phyloP scores from a whole-genome alignment of 2,888 invertebrate species.

The Bellardia bayeri region DNA sequence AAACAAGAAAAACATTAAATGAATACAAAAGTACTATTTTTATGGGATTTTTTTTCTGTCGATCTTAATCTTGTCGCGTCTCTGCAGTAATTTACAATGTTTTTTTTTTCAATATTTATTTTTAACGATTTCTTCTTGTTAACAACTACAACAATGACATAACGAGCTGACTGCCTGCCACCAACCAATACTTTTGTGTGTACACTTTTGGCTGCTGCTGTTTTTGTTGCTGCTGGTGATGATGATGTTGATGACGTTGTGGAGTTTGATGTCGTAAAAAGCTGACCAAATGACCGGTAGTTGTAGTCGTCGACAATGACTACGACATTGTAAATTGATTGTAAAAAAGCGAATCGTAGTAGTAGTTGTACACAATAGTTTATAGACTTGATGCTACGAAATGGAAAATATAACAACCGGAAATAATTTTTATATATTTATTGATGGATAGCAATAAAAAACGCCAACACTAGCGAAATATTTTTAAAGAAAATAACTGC shows the following conservation, averaged over 20 bases:
- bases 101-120: conserved; percentile 32
- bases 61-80: conserved; percentile 72
- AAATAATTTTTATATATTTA: conserved; percentile 62
- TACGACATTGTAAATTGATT: conserved; percentile 71
- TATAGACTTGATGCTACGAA: conserved; percentile 44
- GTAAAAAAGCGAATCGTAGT: conserved; percentile 44
- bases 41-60: conserved; percentile 42
- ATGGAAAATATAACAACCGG: conserved; percentile 44
- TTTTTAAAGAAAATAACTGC: conserved; percentile 16
- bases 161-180: conserved; percentile 10
- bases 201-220: background rate
- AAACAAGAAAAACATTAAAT: conserved; percentile 15
- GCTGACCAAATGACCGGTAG: conserved; percentile 73
- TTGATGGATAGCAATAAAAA: conserved; percentile 32
- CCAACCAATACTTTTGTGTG: background rate
- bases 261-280: conserved; percentile 50
- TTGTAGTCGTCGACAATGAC: conserved; percentile 55
- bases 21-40: conserved; percentile 36
- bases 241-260: conserved; percentile 26
- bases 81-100: conserved; percentile 66
- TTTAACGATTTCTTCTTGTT: conserved; percentile 51
- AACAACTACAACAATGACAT: conserved; percentile 46
- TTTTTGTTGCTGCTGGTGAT: background rate
- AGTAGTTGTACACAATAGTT: conserved; percentile 56
- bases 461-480: conserved; percentile 9